A percentile compares a stretch with the other conserved stretches of the same genome.
Conservation (phyloP, 2,113 vertebrate genomes). For the Guaruba guarouba region DNA sequence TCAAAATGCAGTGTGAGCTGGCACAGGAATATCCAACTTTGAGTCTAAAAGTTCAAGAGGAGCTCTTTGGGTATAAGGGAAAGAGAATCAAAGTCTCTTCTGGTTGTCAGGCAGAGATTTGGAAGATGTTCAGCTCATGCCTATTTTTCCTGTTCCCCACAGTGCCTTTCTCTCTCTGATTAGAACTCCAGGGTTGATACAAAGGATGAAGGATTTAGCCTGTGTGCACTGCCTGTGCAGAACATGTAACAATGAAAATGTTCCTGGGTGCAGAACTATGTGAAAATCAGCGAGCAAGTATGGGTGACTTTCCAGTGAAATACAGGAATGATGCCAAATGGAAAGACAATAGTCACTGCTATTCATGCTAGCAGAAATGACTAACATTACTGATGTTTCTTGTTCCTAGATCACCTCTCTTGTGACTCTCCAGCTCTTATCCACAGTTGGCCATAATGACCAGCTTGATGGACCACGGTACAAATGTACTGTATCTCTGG, state of each 20-base stretch:
- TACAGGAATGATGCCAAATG: neutral
- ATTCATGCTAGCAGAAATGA: neutral
- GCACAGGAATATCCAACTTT: neutral
- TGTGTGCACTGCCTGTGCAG: neutral
- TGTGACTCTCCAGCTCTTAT: conserved; percentile 91
- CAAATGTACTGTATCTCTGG: conserved; percentile 92
- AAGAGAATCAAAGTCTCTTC: neutral
- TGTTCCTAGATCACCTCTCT: conserved; percentile 88
- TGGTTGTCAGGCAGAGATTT: neutral
- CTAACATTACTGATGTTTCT: neutral
- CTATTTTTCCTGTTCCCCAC: neutral
- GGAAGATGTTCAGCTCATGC: neutral
- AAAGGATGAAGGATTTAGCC: neutral
- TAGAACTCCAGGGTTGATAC: neutral
- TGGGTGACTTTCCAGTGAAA: neutral
- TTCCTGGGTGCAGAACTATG: neutral
- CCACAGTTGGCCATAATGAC: conserved; percentile 87
- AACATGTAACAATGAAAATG: neutral
- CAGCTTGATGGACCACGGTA: conserved; percentile 93
- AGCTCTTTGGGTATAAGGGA: neutral
- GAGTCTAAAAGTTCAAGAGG: conserved; percentile 12
- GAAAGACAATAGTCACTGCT: neutral
- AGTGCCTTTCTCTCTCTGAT: neutral
- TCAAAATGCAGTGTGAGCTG: conserved; percentile 11
- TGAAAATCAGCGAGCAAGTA: neutral